These are phyloP conservation scores for Drosophila bocki DNA, from an alignment of 1,140 invertebrate species.

Conservation along the genomic window DNA sequence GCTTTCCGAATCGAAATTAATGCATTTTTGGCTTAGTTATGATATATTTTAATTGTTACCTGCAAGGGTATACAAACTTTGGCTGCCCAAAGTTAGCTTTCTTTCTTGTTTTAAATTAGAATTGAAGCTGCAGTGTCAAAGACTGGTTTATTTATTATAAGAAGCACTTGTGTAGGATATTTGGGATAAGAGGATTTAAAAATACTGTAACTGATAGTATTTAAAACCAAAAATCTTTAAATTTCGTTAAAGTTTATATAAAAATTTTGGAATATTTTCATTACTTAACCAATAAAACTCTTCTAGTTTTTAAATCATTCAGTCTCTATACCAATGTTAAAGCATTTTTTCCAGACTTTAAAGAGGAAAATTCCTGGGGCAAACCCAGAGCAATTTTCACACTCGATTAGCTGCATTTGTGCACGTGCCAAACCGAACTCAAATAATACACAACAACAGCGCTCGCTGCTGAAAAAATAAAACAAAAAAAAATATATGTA, in stretches of 20 bases:
- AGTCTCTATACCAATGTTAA: neutral
- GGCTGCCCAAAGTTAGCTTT: too few species aligned
- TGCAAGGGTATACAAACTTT: too few species aligned
- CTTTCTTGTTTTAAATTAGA: neutral
- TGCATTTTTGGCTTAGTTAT: too few species aligned
- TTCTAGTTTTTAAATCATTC: neutral
- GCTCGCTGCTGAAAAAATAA: conserved; percentile 12
- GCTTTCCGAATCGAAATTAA: too few species aligned
- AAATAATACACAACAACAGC: conserved; percentile 45
- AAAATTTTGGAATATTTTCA: neutral
- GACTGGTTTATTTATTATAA: neutral
- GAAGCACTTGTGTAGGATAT: neutral
- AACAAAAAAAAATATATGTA: conserved; percentile 28
- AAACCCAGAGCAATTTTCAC: conserved; percentile 70
- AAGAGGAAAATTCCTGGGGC: conserved; percentile 38
- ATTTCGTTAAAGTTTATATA: neutral
- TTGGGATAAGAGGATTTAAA: neutral
- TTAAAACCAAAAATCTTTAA: neutral
- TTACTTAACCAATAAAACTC: neutral
- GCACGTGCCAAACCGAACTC: conserved; percentile 64
- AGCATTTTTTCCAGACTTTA: conserved; percentile 3
- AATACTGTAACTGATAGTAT: neutral
- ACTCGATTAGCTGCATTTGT: conserved; percentile 77
- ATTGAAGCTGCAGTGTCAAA: neutral
- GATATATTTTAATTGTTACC: too few species aligned